Evolutionary conservation across 2,797 vertebrate species (phyloP).

Genomic region (Hippoglossus hippoglossus): DNA sequence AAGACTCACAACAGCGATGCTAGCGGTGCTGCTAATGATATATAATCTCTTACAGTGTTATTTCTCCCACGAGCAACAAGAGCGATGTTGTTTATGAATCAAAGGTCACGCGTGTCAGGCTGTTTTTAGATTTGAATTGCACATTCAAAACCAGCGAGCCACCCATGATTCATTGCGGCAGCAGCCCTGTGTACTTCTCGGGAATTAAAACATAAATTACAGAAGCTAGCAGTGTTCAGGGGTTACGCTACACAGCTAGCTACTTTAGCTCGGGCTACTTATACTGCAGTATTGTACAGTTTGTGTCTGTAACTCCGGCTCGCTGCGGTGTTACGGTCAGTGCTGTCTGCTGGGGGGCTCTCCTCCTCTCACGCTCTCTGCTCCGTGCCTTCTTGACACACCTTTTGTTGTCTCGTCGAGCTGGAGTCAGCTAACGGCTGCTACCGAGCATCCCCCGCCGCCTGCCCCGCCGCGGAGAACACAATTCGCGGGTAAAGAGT

Average conservation of each 20-base stretch:
- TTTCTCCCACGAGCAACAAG: accelerated
- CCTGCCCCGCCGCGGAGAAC: not conserved
- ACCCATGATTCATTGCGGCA: constrained; percentile 57
- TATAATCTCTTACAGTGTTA: accelerated
- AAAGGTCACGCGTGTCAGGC: not conserved
- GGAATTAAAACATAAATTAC: not conserved
- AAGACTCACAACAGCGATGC: not conserved
- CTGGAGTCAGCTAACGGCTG: constrained; percentile 44
- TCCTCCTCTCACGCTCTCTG: constrained; percentile 19
- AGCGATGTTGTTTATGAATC: not conserved
- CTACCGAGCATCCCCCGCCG: constrained; percentile 48
- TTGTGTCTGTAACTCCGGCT: no score
- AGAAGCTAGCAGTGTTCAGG: no score
- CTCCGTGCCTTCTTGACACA: constrained; percentile 54
- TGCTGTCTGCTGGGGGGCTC: not conserved
- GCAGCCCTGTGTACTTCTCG: not conserved
- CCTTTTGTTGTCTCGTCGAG: constrained; percentile 73
- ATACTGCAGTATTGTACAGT: no score
- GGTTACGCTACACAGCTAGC: no score
- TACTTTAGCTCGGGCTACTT: no score
- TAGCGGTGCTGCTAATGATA: not conserved
- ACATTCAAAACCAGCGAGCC: not conserved
- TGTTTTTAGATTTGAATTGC: not conserved
- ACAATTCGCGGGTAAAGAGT: constrained; percentile 12
- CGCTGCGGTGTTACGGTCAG: constrained; percentile 14